phyloP scores from a whole-genome alignment of 2,888 invertebrate species.

The Spialia ferax region DNA sequence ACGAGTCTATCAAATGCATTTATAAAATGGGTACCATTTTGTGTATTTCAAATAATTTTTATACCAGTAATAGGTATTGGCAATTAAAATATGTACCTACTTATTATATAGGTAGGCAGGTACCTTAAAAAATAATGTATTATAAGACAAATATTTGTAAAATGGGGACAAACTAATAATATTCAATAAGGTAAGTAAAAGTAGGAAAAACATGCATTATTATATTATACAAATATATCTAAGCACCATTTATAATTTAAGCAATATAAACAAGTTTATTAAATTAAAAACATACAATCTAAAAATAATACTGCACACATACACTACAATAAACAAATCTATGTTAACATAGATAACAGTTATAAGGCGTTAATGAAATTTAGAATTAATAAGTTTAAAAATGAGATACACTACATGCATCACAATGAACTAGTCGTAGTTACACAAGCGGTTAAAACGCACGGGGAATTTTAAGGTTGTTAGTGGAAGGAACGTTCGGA shows the following conservation, averaged over 20 bases:
- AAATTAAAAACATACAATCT: slow-evolving; percentile 57
- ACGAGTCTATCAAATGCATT: background rate
- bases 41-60: background rate
- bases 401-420: slow-evolving; percentile 37
- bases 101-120: too few relatives aligned
- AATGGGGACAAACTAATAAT: slow-evolving; percentile 1
- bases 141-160: background rate
- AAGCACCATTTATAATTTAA: slow-evolving; percentile 54
- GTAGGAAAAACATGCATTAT: slow-evolving; percentile 37
- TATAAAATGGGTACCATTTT: background rate
- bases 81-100: background rate
- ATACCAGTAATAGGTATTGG: background rate
- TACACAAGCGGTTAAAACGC: slow-evolving; percentile 35
- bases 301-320: slow-evolving; percentile 80
- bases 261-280: slow-evolving; percentile 17
- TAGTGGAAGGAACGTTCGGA: slow-evolving; percentile 30
- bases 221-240: slow-evolving; percentile 36
- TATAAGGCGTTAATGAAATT: slow-evolving; percentile 44
- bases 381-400: slow-evolving; percentile 21
- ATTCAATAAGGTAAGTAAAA: slow-evolving; percentile 14
- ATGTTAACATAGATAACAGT: slow-evolving; percentile 73
- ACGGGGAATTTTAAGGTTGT: slow-evolving; percentile 24
- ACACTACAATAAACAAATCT: slow-evolving; percentile 65
- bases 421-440: slow-evolving; percentile 34
- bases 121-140: background rate